Conservation (phyloP, 1,140 invertebrate genomes). For the Zophobas atratus region DNA sequence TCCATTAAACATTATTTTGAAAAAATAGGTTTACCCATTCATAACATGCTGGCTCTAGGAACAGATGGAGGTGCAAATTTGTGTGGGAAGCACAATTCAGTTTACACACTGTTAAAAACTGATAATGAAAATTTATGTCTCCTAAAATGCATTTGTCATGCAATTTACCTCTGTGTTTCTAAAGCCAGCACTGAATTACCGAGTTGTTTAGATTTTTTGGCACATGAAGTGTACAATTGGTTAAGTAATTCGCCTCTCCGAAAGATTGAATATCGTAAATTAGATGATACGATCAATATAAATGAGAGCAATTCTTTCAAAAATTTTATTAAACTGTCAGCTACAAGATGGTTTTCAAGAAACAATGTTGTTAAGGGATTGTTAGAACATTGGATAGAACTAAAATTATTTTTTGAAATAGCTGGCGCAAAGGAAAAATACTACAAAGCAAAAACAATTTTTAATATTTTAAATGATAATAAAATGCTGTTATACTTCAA, state of each 20-base stretch:
- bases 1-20: not conserved
- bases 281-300: not conserved
- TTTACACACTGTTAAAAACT: slow-evolving; percentile 9
- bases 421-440: slow-evolving; percentile 1
- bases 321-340: slow-evolving; percentile 12
- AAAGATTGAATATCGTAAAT: not conserved
- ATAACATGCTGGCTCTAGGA: slow-evolving; percentile 7
- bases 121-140: not conserved
- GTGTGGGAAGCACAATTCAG: not conserved
- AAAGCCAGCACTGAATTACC: slow-evolving; percentile 1
- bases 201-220: not conserved
- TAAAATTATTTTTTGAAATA: slow-evolving; percentile 16
- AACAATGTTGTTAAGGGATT: not conserved
- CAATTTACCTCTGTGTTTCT: not conserved
- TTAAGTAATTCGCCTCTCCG: not conserved
- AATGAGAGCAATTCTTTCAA: slow-evolving; percentile 1
- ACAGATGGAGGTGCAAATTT: slow-evolving; percentile 26
- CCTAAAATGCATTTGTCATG: slow-evolving; percentile 11
- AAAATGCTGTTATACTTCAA: not conserved
- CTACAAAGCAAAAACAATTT: not conserved
- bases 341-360: slow-evolving; percentile 11
- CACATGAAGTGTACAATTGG: slow-evolving; percentile 22
- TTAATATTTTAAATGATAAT: not conserved
- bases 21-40: not conserved
- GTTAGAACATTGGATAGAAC: not conserved